Evolutionary conservation across 2,888 invertebrate species (phyloP), one percentile per base, ranked within the genome.

Genomic region (Pasiphila rectangulata): DNA sequence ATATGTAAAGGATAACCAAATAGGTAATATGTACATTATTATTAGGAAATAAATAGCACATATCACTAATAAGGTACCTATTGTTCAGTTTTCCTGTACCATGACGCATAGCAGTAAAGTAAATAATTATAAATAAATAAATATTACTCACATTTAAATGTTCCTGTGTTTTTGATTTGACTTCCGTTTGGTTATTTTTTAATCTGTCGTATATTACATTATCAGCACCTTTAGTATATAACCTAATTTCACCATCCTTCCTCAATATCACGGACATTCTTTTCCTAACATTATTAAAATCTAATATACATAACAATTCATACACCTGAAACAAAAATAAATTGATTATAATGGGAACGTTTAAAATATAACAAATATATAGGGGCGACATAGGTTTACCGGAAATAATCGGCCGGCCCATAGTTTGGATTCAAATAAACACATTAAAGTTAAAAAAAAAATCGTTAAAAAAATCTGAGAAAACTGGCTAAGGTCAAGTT

Each of bases 241-340:
- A 91, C 76, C 94, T 92, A 70, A 96, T 91, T 76, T 93, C 92
- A 60, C 95, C 94, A 79, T 95, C 94, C 78, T 92, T 93, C 72
- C 95, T 91, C 69, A 97, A 89, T 76, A 97, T 95, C 70, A 99
- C 99, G 61, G 99, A 99, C 99, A 99, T 99, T 79, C 99, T 91
- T 90, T 99, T 99, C 66, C 99, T 92, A 63, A 98, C 96, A 90
- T 99, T 99, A 91, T 99, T 98, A 90, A 99, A 99, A 90, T 99
- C 99, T 74, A 99, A 92, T 84, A 99, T 99, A 85, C 97, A 97
- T 64, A 99, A 91, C 67, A 99, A 91, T 83, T 99, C 98, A 88
- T 98, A 98, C 63, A 97, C 95, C 91, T 94, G 90, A 56, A 82
- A 78, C 72, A 75, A 75, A 47, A 43, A 64, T 7, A 25, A 51